A percentile compares a stretch with the other conserved stretches of the same genome.
phyloP scores from a whole-genome alignment of 1,140 invertebrate species.

The Solenopsis invicta region DNA sequence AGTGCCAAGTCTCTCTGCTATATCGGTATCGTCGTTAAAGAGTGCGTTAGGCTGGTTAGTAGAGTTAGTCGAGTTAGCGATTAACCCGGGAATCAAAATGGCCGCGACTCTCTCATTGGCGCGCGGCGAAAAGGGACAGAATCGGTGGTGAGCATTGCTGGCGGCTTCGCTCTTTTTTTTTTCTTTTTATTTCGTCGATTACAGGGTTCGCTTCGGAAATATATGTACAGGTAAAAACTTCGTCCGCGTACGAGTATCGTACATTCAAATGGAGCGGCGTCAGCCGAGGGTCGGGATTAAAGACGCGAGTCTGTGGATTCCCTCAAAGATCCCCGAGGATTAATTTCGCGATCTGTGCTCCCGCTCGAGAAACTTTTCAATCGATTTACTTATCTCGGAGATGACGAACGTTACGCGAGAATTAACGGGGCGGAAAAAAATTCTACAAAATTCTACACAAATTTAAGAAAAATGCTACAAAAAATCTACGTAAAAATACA shows the following conservation, averaged over 20 bases:
- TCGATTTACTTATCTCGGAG: neutral
- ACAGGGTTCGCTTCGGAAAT: neutral
- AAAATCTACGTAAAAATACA: no score
- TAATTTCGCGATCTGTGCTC: neutral
- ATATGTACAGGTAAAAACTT: no score
- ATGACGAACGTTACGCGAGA: neutral
- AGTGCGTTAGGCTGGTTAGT: conserved; percentile 55
- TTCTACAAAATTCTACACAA: no score
- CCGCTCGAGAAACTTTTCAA: neutral
- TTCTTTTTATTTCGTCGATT: neutral
- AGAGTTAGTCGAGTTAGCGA: conserved; percentile 61
- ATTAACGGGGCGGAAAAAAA: neutral
- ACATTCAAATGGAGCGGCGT: neutral
- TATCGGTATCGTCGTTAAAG: neutral
- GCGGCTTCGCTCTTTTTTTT: neutral
- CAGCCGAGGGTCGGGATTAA: neutral
- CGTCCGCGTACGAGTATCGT: neutral
- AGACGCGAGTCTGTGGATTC: no score
- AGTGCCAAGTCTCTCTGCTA: no score
- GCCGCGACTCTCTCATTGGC: neutral
- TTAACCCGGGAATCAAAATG: conserved; percentile 43
- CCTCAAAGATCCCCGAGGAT: neutral
- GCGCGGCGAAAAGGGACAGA: no score
- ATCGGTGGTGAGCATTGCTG: neutral
- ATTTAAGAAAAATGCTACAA: no score